A percentile compares a stretch with the other conserved stretches of the same genome.
These are phyloP conservation scores for Hydriomena furcata DNA, from an alignment of 2,888 invertebrate genomes.

Conservation along the genomic window DNA sequence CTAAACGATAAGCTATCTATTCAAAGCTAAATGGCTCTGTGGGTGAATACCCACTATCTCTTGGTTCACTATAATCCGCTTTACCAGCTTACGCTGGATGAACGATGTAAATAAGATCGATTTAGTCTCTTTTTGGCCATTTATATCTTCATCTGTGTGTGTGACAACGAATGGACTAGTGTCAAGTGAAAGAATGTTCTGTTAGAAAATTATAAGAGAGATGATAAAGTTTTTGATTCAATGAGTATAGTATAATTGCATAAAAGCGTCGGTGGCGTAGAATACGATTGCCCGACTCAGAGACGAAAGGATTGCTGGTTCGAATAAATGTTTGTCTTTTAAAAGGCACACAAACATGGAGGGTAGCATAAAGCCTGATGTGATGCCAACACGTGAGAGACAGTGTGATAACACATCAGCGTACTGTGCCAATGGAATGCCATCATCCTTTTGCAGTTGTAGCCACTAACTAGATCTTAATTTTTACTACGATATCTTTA, in stretches of 20 bases:
- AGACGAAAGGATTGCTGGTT: background rate
- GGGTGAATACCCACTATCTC: too few relatives aligned
- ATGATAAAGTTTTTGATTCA: too few relatives aligned
- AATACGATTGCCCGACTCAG: too few relatives aligned
- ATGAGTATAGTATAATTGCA: too few relatives aligned
- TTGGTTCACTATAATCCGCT: slow-evolving; percentile 12
- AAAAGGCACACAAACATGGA: background rate
- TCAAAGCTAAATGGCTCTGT: slow-evolving; percentile 3
- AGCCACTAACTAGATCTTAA: too few relatives aligned
- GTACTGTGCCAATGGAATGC: background rate
- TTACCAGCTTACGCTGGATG: slow-evolving; percentile 14
- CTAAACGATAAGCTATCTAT: background rate
- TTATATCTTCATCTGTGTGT: too few relatives aligned
- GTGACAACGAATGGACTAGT: too few relatives aligned
- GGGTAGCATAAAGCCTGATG: background rate
- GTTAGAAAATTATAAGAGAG: too few relatives aligned
- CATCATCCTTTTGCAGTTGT: background rate
- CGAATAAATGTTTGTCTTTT: background rate
- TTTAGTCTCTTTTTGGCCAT: background rate
- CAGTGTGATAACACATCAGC: background rate
- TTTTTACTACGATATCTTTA: too few relatives aligned
- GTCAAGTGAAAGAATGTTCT: too few relatives aligned
- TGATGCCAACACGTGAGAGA: slow-evolving; percentile 4
- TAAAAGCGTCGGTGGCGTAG: too few relatives aligned
- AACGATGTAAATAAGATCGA: slow-evolving; percentile 11